Evolutionary conservation across 2,888 invertebrate species (phyloP), one percentile per base, ranked within the genome.

Genomic region (Gari tellinella): DNA sequence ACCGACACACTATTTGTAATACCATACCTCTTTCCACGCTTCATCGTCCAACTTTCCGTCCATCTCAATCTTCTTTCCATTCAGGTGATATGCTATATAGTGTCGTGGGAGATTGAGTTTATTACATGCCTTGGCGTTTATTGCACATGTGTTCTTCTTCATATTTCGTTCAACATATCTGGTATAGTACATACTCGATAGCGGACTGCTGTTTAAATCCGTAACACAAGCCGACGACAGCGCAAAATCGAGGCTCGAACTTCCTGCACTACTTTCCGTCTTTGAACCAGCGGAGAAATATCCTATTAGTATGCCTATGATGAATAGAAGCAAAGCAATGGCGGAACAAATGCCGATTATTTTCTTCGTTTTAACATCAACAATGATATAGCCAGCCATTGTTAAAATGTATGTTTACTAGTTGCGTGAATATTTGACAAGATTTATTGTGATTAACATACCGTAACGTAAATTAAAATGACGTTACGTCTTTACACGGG

Each of bases 31-130:
- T 19, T 69, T 73, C 88, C 88, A 88, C 0, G 86, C 87, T 19
- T 66, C 74, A 19, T 88, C 88, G 10, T 86, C 81, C 46, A 88
- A 58, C 26, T 75, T 72, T 4, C 88, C 88, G 63, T 88, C 88
- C 2, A 88, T 78, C 21, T 67, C 77, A 58, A 88, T 81, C 15
- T 60, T 48, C n/a, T 80, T 77, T 0, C 72, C 83, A n/a, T 62
- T 73, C 37, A 86, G 69, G 45, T 87, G 83, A 56, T 87, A 84
- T 37, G 84, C 83, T 8, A 84, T 80, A 58, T 86, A 85, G 41
- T 79, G 75, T n/a, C 81, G 57, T 1, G 88, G 86, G 17, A 84
- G 63, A 5, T 49, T 65, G 19, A 61, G 61, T 41, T 67, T 48
- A 46, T 58, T 49, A 37, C 75, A 75, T 0, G 60, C 55, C 17